These are phyloP conservation scores for Scelioninae gen. 1 DNA, from an alignment of 2,888 invertebrate genomes.

Conservation along the genomic window DNA sequence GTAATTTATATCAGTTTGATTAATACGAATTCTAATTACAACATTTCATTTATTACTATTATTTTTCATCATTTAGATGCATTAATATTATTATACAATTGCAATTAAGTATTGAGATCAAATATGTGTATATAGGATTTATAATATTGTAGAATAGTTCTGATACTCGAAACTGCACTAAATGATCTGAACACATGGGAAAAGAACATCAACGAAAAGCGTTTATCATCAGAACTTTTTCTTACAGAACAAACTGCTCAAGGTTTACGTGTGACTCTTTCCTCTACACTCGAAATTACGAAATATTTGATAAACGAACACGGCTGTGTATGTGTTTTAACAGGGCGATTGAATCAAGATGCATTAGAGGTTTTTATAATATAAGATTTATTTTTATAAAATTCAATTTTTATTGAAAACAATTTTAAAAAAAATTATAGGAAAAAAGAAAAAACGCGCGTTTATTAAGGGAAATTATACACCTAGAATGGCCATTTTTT, in stretches of 20 bases:
- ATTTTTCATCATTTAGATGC: no score
- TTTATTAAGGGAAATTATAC: no score
- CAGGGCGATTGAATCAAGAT: conserved; percentile 31
- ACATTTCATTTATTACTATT: no score
- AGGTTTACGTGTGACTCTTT: conserved; percentile 22
- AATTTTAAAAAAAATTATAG: no score
- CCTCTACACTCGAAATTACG: conserved; percentile 4
- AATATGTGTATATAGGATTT: no score
- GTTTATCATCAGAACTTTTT: conserved; percentile 1
- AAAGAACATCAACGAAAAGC: neutral
- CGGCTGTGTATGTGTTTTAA: conserved; percentile 15
- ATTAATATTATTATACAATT: no score
- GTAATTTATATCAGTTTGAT: neutral
- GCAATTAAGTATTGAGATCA: no score
- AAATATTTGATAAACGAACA: conserved; percentile 21
- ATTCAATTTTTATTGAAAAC: no score
- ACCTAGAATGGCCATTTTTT: no score
- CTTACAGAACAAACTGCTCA: conserved; percentile 17
- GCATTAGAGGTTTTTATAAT: conserved; percentile 25
- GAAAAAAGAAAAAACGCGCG: no score
- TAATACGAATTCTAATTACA: no score
- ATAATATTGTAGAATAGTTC: neutral
- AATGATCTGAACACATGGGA: conserved; percentile 20
- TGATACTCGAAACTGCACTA: conserved; percentile 15
- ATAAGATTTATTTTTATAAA: no score